A percentile compares a stretch with the other conserved stretches of the same genome.
phyloP scores from a whole-genome alignment of 64 coral and sea anemone species.

The Platygyra sinensis region DNA sequence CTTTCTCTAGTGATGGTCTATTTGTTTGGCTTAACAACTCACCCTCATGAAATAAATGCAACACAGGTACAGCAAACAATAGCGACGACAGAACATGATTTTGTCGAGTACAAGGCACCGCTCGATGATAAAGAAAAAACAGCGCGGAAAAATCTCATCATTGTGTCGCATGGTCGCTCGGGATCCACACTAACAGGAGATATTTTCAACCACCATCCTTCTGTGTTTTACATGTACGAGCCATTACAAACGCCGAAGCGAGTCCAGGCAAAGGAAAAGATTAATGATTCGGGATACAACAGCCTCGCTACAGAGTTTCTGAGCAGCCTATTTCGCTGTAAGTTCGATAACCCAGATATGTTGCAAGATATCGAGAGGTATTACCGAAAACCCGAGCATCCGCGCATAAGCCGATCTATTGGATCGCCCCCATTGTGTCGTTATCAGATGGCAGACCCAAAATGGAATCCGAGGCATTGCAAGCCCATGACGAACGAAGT shows the following conservation, averaged over 20 bases:
- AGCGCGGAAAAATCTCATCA: too few relatives aligned
- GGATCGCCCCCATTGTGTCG: slow-evolving; percentile 20
- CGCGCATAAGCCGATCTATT: slow-evolving; percentile 14
- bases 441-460: background rate
- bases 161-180: background rate
- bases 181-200: background rate
- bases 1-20: too few relatives aligned
- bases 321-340: background rate
- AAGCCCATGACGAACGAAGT: background rate
- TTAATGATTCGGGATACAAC: background rate
- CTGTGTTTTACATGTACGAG: slow-evolving; percentile 31
- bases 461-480: background rate
- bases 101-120: too few relatives aligned
- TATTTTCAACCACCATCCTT: slow-evolving; percentile 18
- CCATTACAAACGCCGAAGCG: slow-evolving; percentile 7
- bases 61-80: too few relatives aligned
- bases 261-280: background rate
- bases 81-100: too few relatives aligned
- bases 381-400: slow-evolving; percentile 14
- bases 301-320: background rate
- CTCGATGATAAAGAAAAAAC: too few relatives aligned
- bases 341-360: background rate
- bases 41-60: too few relatives aligned
- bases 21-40: too few relatives aligned
- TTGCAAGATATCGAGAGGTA: slow-evolving; percentile 5